Evolutionary conservation across 2,797 vertebrate species (phyloP).

Genomic region (Sardinella longiceps): DNA sequence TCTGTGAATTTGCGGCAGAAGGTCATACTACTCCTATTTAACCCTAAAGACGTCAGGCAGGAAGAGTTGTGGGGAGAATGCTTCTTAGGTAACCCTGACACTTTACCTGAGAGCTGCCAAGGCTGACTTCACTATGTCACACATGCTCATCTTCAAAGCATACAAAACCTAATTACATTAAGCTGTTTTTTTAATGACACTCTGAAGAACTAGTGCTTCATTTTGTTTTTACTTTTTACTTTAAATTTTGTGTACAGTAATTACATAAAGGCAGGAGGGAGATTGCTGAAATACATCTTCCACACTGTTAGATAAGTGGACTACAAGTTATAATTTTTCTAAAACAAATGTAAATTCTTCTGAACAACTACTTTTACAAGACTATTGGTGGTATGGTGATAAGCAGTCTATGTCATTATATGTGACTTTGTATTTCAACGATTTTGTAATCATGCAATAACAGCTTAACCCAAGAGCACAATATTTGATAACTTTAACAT

Average conservation of each 20-base stretch:
- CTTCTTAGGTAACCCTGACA: background rate
- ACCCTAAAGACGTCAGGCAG: background rate
- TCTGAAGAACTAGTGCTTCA: background rate
- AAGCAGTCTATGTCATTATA: background rate
- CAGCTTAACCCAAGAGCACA: background rate
- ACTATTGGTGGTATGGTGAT: background rate
- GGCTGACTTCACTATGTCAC: background rate
- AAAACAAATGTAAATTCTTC: too few relatives aligned
- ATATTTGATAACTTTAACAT: background rate
- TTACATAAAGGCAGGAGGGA: background rate
- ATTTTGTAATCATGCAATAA: background rate
- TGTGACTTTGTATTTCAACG: background rate
- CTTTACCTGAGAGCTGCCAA: background rate
- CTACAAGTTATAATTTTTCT: background rate
- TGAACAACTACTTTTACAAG: background rate
- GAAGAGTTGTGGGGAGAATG: background rate
- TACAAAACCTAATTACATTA: background rate
- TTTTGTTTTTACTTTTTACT: too few relatives aligned
- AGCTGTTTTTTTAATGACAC: background rate
- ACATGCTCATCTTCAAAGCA: background rate
- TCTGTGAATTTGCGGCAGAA: background rate
- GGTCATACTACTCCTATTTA: constrained; percentile 3
- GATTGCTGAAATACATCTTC: background rate
- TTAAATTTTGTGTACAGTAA: background rate
- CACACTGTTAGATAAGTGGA: background rate